A percentile compares a stretch with the other conserved stretches of the same genome.
Conservation (phyloP, 2,113 vertebrate species). For the Mola mola region DNA sequence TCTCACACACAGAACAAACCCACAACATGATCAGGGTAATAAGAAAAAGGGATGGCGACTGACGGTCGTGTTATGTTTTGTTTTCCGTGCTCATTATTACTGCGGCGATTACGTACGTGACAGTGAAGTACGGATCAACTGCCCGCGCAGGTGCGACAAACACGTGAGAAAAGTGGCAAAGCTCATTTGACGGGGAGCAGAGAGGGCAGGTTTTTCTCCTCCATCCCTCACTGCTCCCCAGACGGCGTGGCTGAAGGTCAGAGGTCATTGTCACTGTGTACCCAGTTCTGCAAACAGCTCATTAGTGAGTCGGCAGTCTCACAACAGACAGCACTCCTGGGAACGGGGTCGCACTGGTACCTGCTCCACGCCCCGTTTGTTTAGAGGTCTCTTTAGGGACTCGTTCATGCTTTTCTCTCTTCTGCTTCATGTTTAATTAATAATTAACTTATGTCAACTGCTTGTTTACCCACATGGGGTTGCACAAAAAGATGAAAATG, state of each 20-base stretch:
- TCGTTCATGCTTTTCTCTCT: constrained; percentile 52
- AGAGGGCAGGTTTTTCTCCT: constrained; percentile 55
- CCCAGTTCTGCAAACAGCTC: constrained; percentile 83
- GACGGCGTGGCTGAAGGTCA: constrained; percentile 75
- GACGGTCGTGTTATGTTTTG: constrained; percentile 43
- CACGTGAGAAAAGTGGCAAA: constrained; percentile 8
- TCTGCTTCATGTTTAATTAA: constrained; percentile 83
- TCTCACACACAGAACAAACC: constrained; percentile 42
- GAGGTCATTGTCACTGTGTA: constrained; percentile 81
- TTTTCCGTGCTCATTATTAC: constrained; percentile 62
- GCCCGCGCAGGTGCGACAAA: no score
- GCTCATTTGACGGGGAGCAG: constrained; percentile 52
- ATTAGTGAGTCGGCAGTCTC: constrained; percentile 80
- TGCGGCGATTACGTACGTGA: constrained; percentile 67
- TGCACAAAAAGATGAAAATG: constrained; percentile 40
- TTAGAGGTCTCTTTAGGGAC: constrained; percentile 75
- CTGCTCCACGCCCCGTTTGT: constrained; percentile 78
- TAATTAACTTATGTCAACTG: constrained; percentile 80
- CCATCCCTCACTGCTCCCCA: constrained; percentile 67
- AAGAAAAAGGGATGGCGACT: constrained; percentile 28
- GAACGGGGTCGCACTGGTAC: constrained; percentile 69
- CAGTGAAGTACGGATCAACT: constrained; percentile 18
- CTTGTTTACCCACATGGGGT: constrained; percentile 75
- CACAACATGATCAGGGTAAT: constrained; percentile 52
- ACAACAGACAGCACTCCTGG: constrained; percentile 71